phyloP scores from a whole-genome alignment of 2,113 vertebrate species.

The Todiramphus chloris region DNA sequence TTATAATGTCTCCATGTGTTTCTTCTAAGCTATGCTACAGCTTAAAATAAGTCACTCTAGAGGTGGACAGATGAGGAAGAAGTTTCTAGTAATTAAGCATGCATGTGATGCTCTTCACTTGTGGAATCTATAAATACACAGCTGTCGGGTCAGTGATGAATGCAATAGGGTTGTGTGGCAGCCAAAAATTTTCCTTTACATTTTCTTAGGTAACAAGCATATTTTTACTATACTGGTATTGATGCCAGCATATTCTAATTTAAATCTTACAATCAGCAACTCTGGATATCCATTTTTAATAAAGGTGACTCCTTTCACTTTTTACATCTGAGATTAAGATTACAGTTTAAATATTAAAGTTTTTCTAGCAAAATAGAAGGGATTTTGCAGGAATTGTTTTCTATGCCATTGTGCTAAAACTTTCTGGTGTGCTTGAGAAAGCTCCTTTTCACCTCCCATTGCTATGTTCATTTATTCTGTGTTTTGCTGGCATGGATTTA shows the following conservation, averaged over 20 bases:
- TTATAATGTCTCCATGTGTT: background rate
- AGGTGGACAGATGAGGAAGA: background rate
- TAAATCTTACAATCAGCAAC: background rate
- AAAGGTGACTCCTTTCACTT: background rate
- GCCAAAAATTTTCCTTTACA: background rate
- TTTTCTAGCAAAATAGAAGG: background rate
- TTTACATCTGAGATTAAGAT: background rate
- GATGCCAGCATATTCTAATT: background rate
- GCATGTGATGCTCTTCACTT: background rate
- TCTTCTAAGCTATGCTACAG: background rate
- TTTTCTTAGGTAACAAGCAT: background rate
- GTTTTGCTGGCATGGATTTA: background rate
- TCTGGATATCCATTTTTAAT: background rate
- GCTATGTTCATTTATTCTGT: background rate
- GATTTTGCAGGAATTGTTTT: background rate
- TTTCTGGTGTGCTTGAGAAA: background rate
- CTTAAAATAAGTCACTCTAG: constrained; percentile 1
- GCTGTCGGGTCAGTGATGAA: background rate
- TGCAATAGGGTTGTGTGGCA: background rate
- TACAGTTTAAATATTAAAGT: background rate
- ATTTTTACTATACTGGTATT: background rate
- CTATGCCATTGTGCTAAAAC: background rate
- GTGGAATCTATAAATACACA: background rate
- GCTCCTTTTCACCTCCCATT: background rate
- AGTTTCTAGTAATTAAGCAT: constrained; percentile 3